Evolutionary conservation across 2,888 invertebrate species (phyloP).

Genomic region (Thalpophila matura): DNA sequence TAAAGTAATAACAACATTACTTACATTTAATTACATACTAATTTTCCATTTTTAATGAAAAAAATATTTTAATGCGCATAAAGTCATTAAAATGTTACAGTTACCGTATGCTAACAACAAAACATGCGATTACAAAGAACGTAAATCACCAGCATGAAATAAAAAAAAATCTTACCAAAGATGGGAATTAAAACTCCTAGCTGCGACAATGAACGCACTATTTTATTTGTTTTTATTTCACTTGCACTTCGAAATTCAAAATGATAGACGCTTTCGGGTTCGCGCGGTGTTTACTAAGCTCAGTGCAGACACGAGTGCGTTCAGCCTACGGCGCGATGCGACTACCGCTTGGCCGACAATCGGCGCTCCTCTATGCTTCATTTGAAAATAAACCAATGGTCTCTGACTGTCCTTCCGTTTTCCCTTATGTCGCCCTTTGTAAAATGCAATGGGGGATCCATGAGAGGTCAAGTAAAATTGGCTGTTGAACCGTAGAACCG

Average conservation of each 20-base stretch:
- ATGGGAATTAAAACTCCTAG: conserved; percentile 59
- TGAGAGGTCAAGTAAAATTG: conserved; percentile 70
- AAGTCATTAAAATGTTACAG: conserved; percentile 26
- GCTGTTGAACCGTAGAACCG: conserved; percentile 67
- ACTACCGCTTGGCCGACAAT: conserved; percentile 75
- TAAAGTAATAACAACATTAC: no score
- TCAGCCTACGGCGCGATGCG: conserved; percentile 76
- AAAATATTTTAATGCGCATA: conserved; percentile 4
- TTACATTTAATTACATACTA: no score
- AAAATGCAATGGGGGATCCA: conserved; percentile 53
- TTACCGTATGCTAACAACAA: conserved; percentile 26
- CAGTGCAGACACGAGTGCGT: conserved; percentile 75
- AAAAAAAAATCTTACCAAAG: conserved; percentile 71
- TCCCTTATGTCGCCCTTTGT: conserved; percentile 66
- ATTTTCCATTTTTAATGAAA: neutral
- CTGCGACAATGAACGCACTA: conserved; percentile 54
- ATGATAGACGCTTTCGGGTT: conserved; percentile 64
- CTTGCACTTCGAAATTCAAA: conserved; percentile 71
- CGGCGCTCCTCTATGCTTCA: conserved; percentile 82
- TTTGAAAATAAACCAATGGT: conserved; percentile 71
- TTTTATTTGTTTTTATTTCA: conserved; percentile 65
- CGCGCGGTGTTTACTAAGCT: conserved; percentile 67
- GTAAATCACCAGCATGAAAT: conserved; percentile 12
- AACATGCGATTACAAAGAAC: conserved; percentile 37
- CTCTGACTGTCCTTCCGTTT: conserved; percentile 64